Base-by-base conservation (phyloP, 2,888 invertebrate genomes). In the Philonicus albiceps region DNA sequence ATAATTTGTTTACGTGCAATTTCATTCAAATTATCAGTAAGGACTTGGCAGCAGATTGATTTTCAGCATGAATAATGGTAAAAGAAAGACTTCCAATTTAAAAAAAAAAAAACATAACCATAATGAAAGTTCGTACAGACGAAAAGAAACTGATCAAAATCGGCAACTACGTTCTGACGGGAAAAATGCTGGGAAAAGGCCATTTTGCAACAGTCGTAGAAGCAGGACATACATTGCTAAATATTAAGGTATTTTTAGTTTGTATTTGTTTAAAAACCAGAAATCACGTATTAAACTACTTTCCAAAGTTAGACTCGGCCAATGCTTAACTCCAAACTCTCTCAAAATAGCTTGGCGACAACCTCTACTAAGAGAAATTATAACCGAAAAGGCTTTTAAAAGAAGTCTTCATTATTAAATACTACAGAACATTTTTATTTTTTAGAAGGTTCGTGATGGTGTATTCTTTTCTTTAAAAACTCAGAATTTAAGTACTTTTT, bases 141-240 rank as follows among this genome's bases (percentile, higher is more conserved):
- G 89, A 88, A 31, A 88, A 89, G 87, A 91, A 94, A 91, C 92
- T 94, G 89, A 93, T 93, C 90, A 93, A 93, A 92, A 93, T 96
- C 89, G 96, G 96, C 86, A 95, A 95, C 90, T 96, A 96, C 92
- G 93, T 94, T 90, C 94, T 96, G 94, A 95, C 95, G 86, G 95
- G 95, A 87, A 94, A 93, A 89, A 93, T 94, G 87, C 93, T 96
- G 86, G 96, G 96, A 74, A 96, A 95, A 91, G 96, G 96, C 88
- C 96, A 95, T 92, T 96, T 96, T 91, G 96, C 96, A 30, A 93
- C 94, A 89, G 96, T 96, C 76, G 95, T 96, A 90, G 95, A 96
- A 91, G 96, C 96, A 16, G 93, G 94, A 43, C 96, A 96, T 91
- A 93, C 93, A 88, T 91, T 95, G 86, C 94, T 96, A 84, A 94